Percentiles rank a stretch among this genome's conserved stretches.
These are phyloP conservation scores for Aphis gossypii DNA, from an alignment of 1,140 invertebrate genomes.

Conservation along the genomic window DNA sequence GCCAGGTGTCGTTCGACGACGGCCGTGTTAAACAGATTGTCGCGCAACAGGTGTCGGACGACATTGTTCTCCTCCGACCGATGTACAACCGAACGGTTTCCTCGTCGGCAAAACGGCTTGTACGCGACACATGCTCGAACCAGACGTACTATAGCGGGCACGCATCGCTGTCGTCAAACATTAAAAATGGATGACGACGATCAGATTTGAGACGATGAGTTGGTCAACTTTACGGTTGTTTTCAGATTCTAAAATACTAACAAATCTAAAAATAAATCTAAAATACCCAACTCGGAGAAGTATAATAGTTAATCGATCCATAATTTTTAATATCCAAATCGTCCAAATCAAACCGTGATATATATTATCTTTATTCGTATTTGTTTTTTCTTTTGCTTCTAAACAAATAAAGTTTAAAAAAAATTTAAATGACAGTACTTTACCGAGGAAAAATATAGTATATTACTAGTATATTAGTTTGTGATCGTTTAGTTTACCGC, in stretches of 20 bases:
- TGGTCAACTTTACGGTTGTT: neutral
- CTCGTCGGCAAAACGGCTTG: neutral
- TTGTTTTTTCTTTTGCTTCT: neutral
- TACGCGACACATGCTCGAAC: constrained; percentile 36
- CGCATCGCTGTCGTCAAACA: neutral
- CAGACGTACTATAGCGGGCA: constrained; percentile 36
- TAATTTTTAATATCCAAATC: neutral
- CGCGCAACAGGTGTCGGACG: constrained; percentile 24
- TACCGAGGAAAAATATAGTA: neutral
- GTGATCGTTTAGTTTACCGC: too few relatives aligned
- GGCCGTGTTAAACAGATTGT: neutral
- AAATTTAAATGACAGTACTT: neutral
- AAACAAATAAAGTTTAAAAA: constrained; percentile 4
- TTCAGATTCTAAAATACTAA: neutral
- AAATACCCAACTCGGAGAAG: too few relatives aligned
- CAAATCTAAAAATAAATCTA: too few relatives aligned
- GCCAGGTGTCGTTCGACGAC: constrained; percentile 24
- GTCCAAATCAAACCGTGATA: neutral
- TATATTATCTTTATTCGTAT: too few relatives aligned
- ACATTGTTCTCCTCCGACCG: constrained; percentile 33
- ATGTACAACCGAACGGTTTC: neutral
- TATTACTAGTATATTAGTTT: neutral
- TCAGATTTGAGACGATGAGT: neutral
- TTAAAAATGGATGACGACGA: constrained; percentile 10
- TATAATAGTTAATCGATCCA: neutral